Percentiles rank a stretch among this genome's conserved stretches.
phyloP scores from a whole-genome alignment of 2,888 invertebrate species.

The Spodoptera exigua region DNA sequence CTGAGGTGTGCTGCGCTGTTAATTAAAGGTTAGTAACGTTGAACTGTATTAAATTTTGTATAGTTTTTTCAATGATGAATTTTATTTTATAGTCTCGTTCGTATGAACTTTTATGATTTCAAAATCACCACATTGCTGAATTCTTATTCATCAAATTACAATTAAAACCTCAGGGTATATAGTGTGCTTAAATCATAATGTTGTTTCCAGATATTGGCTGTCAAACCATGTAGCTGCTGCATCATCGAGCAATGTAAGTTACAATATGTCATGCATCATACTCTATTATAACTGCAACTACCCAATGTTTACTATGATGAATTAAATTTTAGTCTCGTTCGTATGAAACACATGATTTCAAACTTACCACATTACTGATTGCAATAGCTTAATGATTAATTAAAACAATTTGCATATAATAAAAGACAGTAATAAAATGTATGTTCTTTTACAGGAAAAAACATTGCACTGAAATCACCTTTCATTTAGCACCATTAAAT shows the following conservation, averaged over 20 bases:
- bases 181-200: neutral
- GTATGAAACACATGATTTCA: constrained; percentile 77
- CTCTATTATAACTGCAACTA: no score
- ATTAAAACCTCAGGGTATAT: neutral
- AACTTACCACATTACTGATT: constrained; percentile 72
- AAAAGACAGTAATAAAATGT: no score
- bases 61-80: constrained; percentile 70
- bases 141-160: neutral
- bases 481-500: no score
- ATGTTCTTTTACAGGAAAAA: no score
- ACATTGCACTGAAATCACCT: no score
- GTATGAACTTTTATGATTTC: constrained; percentile 79
- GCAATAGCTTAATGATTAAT: neutral
- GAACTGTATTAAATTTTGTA: neutral
- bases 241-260: constrained; percentile 27
- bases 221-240: neutral
- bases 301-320: constrained; percentile 70
- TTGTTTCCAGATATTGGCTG: constrained; percentile 15
- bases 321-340: constrained; percentile 71
- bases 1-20: constrained; percentile 37
- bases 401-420: no score
- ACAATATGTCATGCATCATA: no score
- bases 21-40: constrained; percentile 49
- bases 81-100: constrained; percentile 79
- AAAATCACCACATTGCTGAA: constrained; percentile 70